A percentile compares a stretch with the other conserved stretches of the same genome.
These are phyloP conservation scores for Momotus momota DNA, from an alignment of 2,797 vertebrate genomes.

Conservation along the genomic window DNA sequence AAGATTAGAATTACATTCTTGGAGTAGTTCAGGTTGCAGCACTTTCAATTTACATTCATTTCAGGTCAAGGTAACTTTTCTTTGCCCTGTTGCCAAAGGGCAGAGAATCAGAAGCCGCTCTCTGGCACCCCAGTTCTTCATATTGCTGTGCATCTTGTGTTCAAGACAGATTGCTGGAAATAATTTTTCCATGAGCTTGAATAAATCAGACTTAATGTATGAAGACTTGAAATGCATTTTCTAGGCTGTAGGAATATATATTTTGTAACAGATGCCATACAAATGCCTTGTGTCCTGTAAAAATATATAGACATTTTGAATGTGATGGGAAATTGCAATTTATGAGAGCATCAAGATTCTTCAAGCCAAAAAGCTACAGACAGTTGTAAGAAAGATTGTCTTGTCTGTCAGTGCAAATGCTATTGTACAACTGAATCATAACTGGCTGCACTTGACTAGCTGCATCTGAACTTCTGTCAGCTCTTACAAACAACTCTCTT, in stretches of 20 bases:
- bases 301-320: constrained; percentile 70
- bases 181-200: constrained; percentile 39
- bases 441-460: constrained; percentile 68
- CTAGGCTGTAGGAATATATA: constrained; percentile 52
- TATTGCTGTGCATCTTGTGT: background rate
- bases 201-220: constrained; percentile 65
- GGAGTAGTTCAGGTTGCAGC: background rate
- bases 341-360: constrained; percentile 65
- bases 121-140: background rate
- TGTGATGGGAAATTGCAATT: constrained; percentile 65
- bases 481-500: constrained; percentile 49
- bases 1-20: constrained; percentile 6
- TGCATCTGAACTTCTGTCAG: constrained; percentile 65
- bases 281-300: constrained; percentile 70
- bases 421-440: constrained; percentile 62
- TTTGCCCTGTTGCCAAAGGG: background rate
- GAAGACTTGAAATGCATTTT: constrained; percentile 62
- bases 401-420: constrained; percentile 71
- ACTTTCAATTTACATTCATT: constrained; percentile 37
- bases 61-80: constrained; percentile 16
- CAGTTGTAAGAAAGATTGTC: constrained; percentile 70
- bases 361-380: constrained; percentile 67
- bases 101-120: background rate
- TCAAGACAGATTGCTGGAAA: constrained; percentile 53
- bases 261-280: constrained; percentile 70